Base-by-base conservation (phyloP, 2,113 vertebrate genomes). In the Lepidothrix coronata region DNA sequence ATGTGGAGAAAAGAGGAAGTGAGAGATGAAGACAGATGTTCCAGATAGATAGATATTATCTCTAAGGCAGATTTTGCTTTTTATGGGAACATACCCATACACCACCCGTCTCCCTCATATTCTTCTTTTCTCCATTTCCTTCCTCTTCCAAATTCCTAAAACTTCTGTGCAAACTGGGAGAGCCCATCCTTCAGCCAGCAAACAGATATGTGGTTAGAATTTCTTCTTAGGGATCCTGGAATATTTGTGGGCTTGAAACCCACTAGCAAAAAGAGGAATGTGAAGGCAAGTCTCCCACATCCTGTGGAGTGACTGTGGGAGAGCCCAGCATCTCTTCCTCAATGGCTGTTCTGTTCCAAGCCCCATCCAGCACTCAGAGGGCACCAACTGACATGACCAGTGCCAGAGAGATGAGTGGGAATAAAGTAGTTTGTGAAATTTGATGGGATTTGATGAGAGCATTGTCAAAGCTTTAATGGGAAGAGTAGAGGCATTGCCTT, bases 211-310 rank as follows among this genome's bases (percentile, higher is more conserved):
- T 72, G 89, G 94, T 91, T 91, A 92, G 86, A 52, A 93, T 91
- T 95, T 93, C 86, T 89, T 87, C 91, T 62, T 75, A 76, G 66
- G 72, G 76, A 95, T 95, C 44, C 91, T 93, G 76, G 83, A 92
- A 91, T 91, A 91, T 72, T 88, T 92, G 93, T 95, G 89, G 94
- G 80, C 61, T 96, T 89, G 57, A 93, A 74, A 89, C 88, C 68
- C 82, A 61, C 71, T 93, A 87, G 65, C 76, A 87, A 67, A 88
- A 88, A 80, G 61, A 95, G 48, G 88, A 96, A 96, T 87, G 81
- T 52, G 73, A 92, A 95, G 83, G 48, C 76, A 93, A 93, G 20
- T 68, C 73, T 95, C 94, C 94, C 96, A 97, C 95, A 95, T 97
- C 95, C 95, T 96, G 95, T 93, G 81, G 61, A 93, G 44, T 57